A percentile compares a stretch with the other conserved stretches of the same genome.
phyloP scores from a whole-genome alignment of 1,140 invertebrate genomes.

The Scaptodrosophila lebanonensis region DNA sequence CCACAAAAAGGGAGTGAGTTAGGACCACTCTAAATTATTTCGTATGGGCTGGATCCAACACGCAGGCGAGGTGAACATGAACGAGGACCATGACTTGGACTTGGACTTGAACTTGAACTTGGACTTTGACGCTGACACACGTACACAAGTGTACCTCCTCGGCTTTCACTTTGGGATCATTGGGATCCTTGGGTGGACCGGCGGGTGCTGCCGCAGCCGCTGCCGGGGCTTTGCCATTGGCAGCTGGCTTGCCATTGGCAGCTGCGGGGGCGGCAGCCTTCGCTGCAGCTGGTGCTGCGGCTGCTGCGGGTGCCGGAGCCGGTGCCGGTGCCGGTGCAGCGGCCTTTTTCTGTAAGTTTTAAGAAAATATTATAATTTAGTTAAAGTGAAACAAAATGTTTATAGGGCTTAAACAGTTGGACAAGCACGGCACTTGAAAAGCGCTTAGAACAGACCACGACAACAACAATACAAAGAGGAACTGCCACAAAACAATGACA shows the following conservation, averaged over 20 bases:
- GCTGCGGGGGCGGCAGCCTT: slow-evolving; percentile 37
- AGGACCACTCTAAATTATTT: too few relatives aligned
- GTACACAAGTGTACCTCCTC: slow-evolving; percentile 75
- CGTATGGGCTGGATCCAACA: slow-evolving; percentile 15
- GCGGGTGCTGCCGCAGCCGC: slow-evolving; percentile 53
- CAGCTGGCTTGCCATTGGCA: slow-evolving; percentile 40
- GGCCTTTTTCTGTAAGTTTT: too few relatives aligned
- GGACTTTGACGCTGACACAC: slow-evolving; percentile 40
- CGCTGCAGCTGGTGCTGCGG: slow-evolving; percentile 32
- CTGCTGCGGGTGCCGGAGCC: slow-evolving; percentile 28
- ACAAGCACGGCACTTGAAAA: too few relatives aligned
- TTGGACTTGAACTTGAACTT: background rate
- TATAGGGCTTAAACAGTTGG: too few relatives aligned
- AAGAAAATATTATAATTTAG: too few relatives aligned
- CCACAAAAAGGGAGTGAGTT: too few relatives aligned
- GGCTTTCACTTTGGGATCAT: slow-evolving; percentile 72
- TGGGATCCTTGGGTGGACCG: slow-evolving; percentile 68
- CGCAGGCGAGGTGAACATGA: slow-evolving; percentile 3
- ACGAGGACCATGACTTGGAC: slow-evolving; percentile 1
- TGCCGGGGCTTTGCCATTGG: slow-evolving; percentile 46
- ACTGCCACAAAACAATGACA: too few relatives aligned
- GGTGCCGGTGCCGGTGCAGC: slow-evolving; percentile 32
- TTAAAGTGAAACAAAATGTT: too few relatives aligned
- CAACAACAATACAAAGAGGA: too few relatives aligned
- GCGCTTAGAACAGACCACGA: too few relatives aligned